Evolutionary conservation across 2,797 vertebrate genomes (phyloP).

Genomic region (Eulemur albifrons): DNA sequence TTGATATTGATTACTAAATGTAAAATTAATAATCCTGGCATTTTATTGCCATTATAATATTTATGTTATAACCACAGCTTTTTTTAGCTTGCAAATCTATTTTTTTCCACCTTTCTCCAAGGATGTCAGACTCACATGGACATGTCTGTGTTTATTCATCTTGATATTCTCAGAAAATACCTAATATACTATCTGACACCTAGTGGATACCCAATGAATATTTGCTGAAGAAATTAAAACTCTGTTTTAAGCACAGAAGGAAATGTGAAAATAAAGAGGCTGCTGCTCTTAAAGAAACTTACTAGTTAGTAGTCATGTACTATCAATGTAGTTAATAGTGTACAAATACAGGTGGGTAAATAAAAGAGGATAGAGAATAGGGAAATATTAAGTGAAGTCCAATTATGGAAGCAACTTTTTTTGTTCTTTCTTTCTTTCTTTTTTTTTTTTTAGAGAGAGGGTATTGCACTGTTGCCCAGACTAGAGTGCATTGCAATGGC

Average conservation of each 20-base stretch:
- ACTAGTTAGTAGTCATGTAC: neutral
- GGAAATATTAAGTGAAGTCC: neutral
- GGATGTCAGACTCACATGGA: neutral
- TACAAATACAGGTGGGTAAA: neutral
- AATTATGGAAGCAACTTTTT: neutral
- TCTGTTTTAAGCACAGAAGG: neutral
- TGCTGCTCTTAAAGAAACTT: neutral
- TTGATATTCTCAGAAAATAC: neutral
- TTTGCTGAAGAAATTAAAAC: conserved; percentile 19
- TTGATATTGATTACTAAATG: neutral
- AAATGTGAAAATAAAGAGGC: conserved; percentile 47
- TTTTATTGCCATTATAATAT: neutral
- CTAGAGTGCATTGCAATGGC: too few species aligned
- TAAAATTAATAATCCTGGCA: neutral
- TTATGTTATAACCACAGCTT: neutral
- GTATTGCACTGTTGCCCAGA: neutral
- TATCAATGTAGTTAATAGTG: neutral
- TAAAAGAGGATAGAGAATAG: neutral
- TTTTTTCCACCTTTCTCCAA: neutral
- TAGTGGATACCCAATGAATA: conserved; percentile 64
- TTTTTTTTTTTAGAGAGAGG: neutral
- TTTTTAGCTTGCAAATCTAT: neutral
- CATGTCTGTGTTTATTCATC: neutral
- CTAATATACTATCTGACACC: conserved; percentile 62
- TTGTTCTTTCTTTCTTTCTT: too few species aligned